These are phyloP conservation scores for Dendrolimus kikuchii DNA, from an alignment of 1,140 invertebrate genomes.

Conservation along the genomic window DNA sequence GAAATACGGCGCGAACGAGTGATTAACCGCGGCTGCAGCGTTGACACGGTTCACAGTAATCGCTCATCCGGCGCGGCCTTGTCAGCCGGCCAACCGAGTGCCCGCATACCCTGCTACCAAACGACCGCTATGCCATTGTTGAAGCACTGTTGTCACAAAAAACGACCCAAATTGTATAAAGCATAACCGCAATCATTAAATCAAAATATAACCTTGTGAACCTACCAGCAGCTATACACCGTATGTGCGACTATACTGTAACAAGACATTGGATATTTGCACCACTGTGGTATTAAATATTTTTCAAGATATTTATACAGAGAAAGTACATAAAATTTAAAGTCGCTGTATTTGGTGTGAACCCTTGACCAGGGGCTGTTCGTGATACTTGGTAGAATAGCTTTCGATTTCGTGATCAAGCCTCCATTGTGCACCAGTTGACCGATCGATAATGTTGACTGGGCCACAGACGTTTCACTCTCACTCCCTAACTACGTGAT, in stretches of 20 bases:
- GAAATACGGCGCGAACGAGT: conserved; percentile 30
- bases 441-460: conserved; percentile 58
- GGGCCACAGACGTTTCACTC: conserved; percentile 43
- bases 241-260: no score
- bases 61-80: conserved; percentile 57
- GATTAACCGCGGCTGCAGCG: conserved; percentile 48
- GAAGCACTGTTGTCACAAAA: background rate
- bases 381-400: conserved; percentile 42
- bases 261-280: no score
- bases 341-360: conserved; percentile 5
- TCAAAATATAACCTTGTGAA: no score
- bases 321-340: no score
- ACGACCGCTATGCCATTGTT: conserved; percentile 4
- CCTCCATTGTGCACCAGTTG: conserved; percentile 34
- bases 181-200: no score
- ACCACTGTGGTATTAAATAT: no score
- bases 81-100: conserved; percentile 15
- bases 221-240: no score
- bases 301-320: no score
- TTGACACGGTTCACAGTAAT: conserved; percentile 57
- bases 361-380: conserved; percentile 54
- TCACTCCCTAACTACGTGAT: conserved; percentile 24
- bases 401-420: conserved; percentile 54
- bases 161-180: background rate
- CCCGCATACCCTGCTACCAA: background rate